These are phyloP conservation scores for Anolis sagrei DNA, from an alignment of 2,113 vertebrate genomes.

Conservation along the genomic window DNA sequence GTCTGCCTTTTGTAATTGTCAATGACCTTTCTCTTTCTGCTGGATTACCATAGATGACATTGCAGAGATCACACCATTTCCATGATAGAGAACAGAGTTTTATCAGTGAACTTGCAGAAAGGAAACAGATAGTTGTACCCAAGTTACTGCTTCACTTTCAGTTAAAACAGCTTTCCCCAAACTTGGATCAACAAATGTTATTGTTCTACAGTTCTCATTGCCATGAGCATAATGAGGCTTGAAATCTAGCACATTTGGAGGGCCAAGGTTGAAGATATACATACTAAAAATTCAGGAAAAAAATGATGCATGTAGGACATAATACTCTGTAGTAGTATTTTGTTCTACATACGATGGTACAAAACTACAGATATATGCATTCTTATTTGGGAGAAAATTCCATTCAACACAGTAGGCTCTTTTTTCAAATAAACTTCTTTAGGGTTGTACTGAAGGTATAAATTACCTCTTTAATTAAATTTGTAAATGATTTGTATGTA, in stretches of 20 bases:
- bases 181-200: not conserved
- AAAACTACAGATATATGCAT: not conserved
- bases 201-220: not conserved
- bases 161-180: not conserved
- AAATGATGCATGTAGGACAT: not conserved
- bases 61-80: not conserved
- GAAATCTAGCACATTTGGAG: not conserved
- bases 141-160: not conserved
- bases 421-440: not conserved
- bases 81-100: not conserved
- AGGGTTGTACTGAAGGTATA: not conserved
- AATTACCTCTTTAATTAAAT: constrained; percentile 18
- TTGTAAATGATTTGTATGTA: constrained; percentile 24
- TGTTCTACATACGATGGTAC: constrained; percentile 5
- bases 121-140: not conserved
- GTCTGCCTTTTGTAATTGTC: not conserved
- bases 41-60: not conserved
- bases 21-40: not conserved
- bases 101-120: not conserved
- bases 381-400: not conserved
- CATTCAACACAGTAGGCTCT: not conserved
- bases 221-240: not conserved
- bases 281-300: not conserved
- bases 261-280: not conserved
- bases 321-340: not conserved